A percentile compares a stretch with the other conserved stretches of the same genome.
These are phyloP conservation scores for Stenichneumon culpator DNA, from an alignment of 2,888 invertebrate species.

Conservation along the genomic window DNA sequence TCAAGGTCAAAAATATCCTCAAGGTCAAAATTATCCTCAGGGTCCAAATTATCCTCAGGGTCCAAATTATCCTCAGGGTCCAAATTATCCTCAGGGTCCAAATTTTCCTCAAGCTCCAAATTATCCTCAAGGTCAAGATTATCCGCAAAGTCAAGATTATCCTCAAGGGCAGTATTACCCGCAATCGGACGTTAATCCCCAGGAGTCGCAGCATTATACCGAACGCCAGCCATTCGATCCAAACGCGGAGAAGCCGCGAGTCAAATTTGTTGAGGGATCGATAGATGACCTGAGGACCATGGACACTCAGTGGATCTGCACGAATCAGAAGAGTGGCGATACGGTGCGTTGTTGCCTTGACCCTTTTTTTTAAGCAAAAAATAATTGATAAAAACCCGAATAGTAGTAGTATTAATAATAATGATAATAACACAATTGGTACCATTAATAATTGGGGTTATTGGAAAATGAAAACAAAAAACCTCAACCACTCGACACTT, in stretches of 20 bases:
- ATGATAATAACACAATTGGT: no score
- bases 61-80: no score
- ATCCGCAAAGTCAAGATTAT: background rate
- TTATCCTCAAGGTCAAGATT: background rate
- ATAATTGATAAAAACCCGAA: no score
- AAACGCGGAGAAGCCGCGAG: background rate
- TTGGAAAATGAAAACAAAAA: no score
- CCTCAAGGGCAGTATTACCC: background rate
- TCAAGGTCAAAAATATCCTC: background rate
- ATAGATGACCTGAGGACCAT: slow-evolving; percentile 43
- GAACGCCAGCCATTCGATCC: background rate
- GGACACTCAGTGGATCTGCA: slow-evolving; percentile 74
- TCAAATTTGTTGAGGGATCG: slow-evolving; percentile 37
- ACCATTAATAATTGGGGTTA: no score
- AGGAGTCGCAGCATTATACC: no score
- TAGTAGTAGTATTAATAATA: no score
- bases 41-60: background rate
- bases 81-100: background rate
- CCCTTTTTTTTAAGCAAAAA: no score
- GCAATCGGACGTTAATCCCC: no score
- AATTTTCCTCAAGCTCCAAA: background rate
- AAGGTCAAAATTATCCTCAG: no score
- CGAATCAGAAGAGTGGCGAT: slow-evolving; percentile 69
- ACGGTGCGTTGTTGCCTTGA: slow-evolving; percentile 67
- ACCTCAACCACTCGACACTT: no score